Percentiles rank a stretch among this genome's conserved stretches.
Conservation (phyloP, 2,113 vertebrate species). For the Campylomormyrus numenius region DNA sequence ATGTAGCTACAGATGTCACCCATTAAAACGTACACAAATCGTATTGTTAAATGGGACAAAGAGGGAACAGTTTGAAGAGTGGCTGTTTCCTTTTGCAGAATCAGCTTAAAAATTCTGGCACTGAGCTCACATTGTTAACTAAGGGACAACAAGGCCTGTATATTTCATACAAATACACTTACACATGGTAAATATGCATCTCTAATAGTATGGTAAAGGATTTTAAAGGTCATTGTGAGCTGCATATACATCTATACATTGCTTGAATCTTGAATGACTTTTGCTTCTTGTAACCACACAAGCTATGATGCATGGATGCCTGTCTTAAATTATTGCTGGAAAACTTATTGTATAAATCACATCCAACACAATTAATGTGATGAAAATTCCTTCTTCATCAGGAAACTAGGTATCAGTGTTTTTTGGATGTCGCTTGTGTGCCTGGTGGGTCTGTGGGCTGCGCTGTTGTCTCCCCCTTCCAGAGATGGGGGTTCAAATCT, state of each 20-base stretch:
- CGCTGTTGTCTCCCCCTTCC: background rate
- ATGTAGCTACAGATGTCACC: background rate
- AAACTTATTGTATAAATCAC: background rate
- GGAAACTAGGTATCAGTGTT: background rate
- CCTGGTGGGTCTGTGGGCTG: background rate
- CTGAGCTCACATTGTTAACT: background rate
- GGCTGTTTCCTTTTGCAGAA: background rate
- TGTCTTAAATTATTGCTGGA: background rate
- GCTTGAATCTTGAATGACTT: background rate
- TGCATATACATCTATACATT: background rate
- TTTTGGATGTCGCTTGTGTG: background rate
- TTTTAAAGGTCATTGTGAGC: background rate
- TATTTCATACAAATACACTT: background rate
- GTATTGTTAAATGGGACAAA: background rate
- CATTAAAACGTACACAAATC: background rate
- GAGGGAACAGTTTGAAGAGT: background rate
- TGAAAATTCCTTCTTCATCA: background rate
- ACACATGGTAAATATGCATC: background rate
- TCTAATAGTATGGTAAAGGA: background rate
- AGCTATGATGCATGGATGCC: background rate
- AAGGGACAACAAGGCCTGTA: background rate
- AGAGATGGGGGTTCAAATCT: background rate
- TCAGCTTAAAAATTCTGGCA: background rate
- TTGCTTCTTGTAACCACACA: background rate
- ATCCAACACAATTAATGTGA: background rate